Evolutionary conservation across 1,140 invertebrate genomes (phyloP), one percentile per base, ranked within the genome.

Genomic region (Brachionus manjavacas): DNA sequence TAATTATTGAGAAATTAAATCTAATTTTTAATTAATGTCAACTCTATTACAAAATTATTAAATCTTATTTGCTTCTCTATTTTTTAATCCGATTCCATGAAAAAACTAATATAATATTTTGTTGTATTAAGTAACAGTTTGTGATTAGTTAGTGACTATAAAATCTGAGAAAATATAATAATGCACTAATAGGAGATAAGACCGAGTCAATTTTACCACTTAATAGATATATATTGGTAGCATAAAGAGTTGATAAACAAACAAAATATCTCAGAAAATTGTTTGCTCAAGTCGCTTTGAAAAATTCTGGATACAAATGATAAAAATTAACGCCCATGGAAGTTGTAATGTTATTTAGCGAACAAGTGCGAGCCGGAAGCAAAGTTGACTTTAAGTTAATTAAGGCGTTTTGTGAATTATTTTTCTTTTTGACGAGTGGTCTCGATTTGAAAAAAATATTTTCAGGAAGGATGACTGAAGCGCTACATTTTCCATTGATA

Each of bases 41-140:
- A 74, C 31, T 74, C 70, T 74, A 68, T 68, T 68, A 68, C 52
- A 55, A 68, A 68, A 68, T 68, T 68, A 68, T 74, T 74, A 74
- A 74, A 74, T 74, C 70, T 41, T 43, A 74, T 74, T 31, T 68
- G 4, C 25, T 68, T 74, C 31, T 74, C 70, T 41, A 20, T 23
- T 35, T 20, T 14, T 43, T 74, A 74, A 74, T 35, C 35, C 70
- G 35, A 74, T 74, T 39, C 16, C 31, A 43, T 35, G 25, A 70
- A 72, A 39, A 68, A 68, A 7, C n/a, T 55, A 55, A 68, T 68
- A n/a, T 35, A 68, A 28, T 28, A 68, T 68, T 68, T 35, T 74
- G 70, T 74, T 74, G 31, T 41, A 74, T 74, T 35, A 39, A 39
- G 70, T 74, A 74, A 74, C 70, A 74, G 70, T 74, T 74, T 74